Evolutionary conservation across 2,888 invertebrate species (phyloP).

Genomic region (Eupithecia exiguata): DNA sequence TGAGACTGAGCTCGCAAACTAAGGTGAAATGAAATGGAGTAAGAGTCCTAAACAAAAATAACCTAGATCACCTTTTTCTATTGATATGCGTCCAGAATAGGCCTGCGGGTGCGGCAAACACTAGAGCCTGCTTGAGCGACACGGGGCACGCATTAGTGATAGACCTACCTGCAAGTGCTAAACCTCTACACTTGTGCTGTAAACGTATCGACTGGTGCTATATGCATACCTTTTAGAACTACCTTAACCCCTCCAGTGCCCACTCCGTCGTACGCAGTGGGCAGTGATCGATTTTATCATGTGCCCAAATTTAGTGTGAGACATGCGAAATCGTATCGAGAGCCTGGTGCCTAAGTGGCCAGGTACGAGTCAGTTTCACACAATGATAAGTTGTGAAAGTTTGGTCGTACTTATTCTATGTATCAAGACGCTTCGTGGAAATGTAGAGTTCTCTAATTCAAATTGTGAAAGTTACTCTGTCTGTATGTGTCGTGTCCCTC

Average conservation of each 20-base stretch:
- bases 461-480: not conserved
- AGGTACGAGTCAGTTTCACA: not conserved
- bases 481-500: not conserved
- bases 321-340: not conserved
- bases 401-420: not conserved
- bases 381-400: not conserved
- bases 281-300: not conserved
- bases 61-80: not conserved
- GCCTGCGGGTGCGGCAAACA: slow-evolving; percentile 16
- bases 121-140: slow-evolving; percentile 23
- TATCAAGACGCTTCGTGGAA: not conserved
- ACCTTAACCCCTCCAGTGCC: not conserved
- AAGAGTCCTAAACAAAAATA: not conserved
- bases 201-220: not conserved
- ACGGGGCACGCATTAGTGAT: slow-evolving; percentile 28
- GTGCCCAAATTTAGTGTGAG: not conserved
- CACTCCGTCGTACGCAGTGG: not conserved
- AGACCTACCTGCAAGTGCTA: not conserved
- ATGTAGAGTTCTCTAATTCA: not conserved
- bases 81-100: slow-evolving; percentile 21
- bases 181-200: not conserved
- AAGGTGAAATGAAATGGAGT: no score
- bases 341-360: not conserved
- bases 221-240: not conserved
- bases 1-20: not conserved